Conservation (phyloP, 2,113 vertebrate genomes). For the Notothenia rossii region DNA sequence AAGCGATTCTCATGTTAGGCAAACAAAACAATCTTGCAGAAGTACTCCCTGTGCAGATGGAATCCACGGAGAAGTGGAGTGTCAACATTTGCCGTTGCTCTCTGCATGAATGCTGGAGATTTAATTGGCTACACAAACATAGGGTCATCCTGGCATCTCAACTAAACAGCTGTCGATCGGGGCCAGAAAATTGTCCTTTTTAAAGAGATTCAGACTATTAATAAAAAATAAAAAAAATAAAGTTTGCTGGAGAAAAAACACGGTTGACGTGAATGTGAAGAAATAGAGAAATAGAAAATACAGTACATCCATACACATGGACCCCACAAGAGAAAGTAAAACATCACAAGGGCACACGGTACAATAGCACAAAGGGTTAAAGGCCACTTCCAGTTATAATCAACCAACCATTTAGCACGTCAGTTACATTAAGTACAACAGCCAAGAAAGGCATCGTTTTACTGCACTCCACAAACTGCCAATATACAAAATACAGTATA, state of each 20-base stretch:
- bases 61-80: slow-evolving; percentile 69
- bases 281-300: slow-evolving; percentile 68
- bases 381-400: slow-evolving; percentile 83
- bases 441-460: slow-evolving; percentile 79
- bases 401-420: slow-evolving; percentile 81
- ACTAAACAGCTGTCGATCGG: slow-evolving; percentile 63
- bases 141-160: slow-evolving; percentile 65
- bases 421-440: slow-evolving; percentile 82
- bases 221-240: slow-evolving; percentile 17
- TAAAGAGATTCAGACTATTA: slow-evolving; percentile 51
- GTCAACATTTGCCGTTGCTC: slow-evolving; percentile 80
- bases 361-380: slow-evolving; percentile 84
- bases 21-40: slow-evolving; percentile 82
- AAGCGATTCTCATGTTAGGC: slow-evolving; percentile 79
- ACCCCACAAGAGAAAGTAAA: slow-evolving; percentile 74
- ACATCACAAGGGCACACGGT: slow-evolving; percentile 80
- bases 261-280: slow-evolving; percentile 64
- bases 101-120: slow-evolving; percentile 55
- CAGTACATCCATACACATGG: slow-evolving; percentile 79
- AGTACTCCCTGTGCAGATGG: slow-evolving; percentile 74
- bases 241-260: slow-evolving; percentile 40
- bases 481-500: slow-evolving; percentile 77
- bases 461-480: slow-evolving; percentile 85
- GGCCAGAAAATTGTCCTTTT: slow-evolving; percentile 42
- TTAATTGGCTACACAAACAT: slow-evolving; percentile 78